Evolutionary conservation across 92 coral and sea anemone species (phyloP), one percentile per base, ranked within the genome.

Genomic region (Epizoanthus scotinus): DNA sequence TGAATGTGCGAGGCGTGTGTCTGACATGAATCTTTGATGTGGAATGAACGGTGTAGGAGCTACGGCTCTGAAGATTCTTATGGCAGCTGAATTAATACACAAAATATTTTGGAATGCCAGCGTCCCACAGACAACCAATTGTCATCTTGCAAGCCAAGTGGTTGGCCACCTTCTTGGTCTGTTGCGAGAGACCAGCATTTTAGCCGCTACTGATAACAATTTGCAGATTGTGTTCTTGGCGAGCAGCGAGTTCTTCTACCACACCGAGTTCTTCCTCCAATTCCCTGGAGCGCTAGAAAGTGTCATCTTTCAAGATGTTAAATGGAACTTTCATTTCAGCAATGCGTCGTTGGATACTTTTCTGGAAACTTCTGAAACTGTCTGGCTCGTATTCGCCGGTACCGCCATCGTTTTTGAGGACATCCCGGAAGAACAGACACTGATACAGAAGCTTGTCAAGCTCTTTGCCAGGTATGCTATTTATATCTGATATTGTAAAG

Each of bases 361-460:
- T 68, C 2, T 82, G 90, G 17, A 82, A 82, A 42, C 83, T 63
- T 9, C 70, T 17, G 25, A 86, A 34, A 6, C 81, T 62, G 50
- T 68, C 82, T 8, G 87, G 87, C 72, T 87, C 87, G 87, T 87
- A 77, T 26, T 77, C 85, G n/a, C n/a, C n/a, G n/a, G n/a, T n/a
- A 25, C 29, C 71, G 62, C 91, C 85, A 62, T 78, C 53, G 28
- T 49, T 19, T 17, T 83, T 72, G 2, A 80, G 59, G 55, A 88
- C 28, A 20, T 71, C 58, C 49, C 70, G 79, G 60, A 88, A 84
- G 69, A 88, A 71, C 12, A 66, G 38, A 62, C 2, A 21, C n/a
- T n/a, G n/a, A n/a, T n/a, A n/a, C n/a, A n/a, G n/a, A n/a, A n/a
- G n/a, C n/a, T n/a, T n/a, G n/a, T n/a, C n/a, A n/a, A n/a, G n/a